Evolutionary conservation across 2,113 vertebrate genomes (phyloP), one percentile per base, ranked within the genome.

Genomic region (Lampris incognitus): DNA sequence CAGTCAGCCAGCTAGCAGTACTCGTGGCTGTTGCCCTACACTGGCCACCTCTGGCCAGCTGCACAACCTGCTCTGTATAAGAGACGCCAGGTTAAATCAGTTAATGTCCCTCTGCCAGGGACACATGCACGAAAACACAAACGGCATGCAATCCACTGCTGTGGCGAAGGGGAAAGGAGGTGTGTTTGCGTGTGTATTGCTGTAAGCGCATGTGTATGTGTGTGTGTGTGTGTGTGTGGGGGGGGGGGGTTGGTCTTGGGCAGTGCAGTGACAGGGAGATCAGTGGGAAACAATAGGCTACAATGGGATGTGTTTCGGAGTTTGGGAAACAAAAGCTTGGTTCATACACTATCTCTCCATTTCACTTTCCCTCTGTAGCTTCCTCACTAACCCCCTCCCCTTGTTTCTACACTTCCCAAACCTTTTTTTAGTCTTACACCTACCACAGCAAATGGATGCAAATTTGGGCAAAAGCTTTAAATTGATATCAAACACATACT

Each of bases 291-390:
- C 91, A 92, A 92, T 91, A 74, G 89, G 65, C 72, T 69, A 90
- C 87, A 91, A 84, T 88, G 82, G 82, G 87, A 90, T 89, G 89
- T 84, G 88, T 87, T 85, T 76, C 71, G 83, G 86, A 89, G 88
- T 87, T 85, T 76, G 73, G 83, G 86, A 89, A 90, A 93, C 92
- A 93, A 93, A 85, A 87, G 73, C 83, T 88, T 37, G 69, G 76
- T 90, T 93, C 85, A 90, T 54, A 60, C 66, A 69, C 54, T 61
- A 63, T 39, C 65, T 49, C 62, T 38, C 65, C 5, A 38, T 11
- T 13, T n/a, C 37, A 8, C 74, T 41, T 75, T 78, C 64, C 56
- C 82, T 89, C 74, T 82, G 68, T 55, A 48, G 51, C 59, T 82
- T 58, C 67, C 79, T 66, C 74, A 68, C 54, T 57, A 58, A 37